phyloP scores from a whole-genome alignment of 30 jellyfish, hydroid and myxozoan species.

The Hydractinia echinata region DNA sequence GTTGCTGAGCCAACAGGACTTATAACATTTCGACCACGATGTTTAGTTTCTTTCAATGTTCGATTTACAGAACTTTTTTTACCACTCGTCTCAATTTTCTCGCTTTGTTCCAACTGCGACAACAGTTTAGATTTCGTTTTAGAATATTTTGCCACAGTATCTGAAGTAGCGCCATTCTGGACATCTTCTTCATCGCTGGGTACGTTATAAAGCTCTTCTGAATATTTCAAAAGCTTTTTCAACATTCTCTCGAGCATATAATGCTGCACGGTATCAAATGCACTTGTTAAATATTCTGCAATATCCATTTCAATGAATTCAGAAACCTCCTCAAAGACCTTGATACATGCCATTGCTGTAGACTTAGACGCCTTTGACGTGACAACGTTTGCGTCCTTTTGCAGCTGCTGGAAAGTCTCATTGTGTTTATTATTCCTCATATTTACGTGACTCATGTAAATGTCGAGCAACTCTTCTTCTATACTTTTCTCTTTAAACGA shows the following conservation, averaged over 20 bases:
- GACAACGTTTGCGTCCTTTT: neutral
- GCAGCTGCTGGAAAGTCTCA: neutral
- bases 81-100: no score
- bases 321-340: neutral
- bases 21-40: no score
- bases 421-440: neutral
- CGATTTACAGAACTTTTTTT: no score
- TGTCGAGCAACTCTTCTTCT: neutral
- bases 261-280: neutral
- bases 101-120: no score
- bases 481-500: neutral
- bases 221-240: neutral
- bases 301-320: neutral
- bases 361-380: neutral
- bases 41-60: no score
- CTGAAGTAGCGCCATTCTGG: no score
- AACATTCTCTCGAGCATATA: conserved; percentile 1
- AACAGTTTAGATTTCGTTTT: no score
- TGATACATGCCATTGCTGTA: neutral
- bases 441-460: neutral
- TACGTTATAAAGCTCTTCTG: no score
- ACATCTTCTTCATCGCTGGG: no score
- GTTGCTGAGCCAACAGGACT: no score
- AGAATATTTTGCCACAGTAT: no score
- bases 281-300: neutral